Base-by-base conservation (phyloP, 2,113 vertebrate species). In the Mormoops blainvillei region DNA sequence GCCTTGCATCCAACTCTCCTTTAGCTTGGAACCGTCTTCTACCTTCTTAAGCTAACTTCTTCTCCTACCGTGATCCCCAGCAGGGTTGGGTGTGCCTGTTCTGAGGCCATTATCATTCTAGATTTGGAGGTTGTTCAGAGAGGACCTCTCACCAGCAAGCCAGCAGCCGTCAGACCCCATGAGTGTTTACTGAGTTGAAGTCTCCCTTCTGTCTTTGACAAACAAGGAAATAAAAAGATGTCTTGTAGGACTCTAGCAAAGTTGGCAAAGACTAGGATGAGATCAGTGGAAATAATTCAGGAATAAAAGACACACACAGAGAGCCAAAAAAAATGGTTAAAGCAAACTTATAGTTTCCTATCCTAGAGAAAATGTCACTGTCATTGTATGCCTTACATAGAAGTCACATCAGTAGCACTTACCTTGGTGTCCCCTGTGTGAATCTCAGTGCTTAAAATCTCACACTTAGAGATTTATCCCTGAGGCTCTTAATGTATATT, bases 181-280 rank as follows among this genome's bases (percentile, higher is more conserved):
- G 28, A 78, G n/a, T 77, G 11, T 33, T 63, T 73, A 89, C 71
- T 88, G 24, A 86, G 43, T 78, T 89, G 81, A 63, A 65, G 61
- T 92, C 16, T 83, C 41, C 86, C 71, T 68, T 95, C 41, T 77
- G 7, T 93, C 63, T 89, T 89, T 96, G 45, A 78, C 31, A 71
- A 58, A 76, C 20, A 76, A 71, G 38, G 15, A 77, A 83, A 74
- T 50, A 74, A 65, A 78, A 92, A 78, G 2, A 19, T 50, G 12
- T 78, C 58, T 77, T 63, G 1, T 14, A 71, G 52, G 36, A 63
- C 18, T 65, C 33, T 38, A 61, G 54, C 43, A 70, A 74, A 89
- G 50, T 50, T 67, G 65, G 63, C 38, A 78, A 91, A 95, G 38
- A 81, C 10, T 70, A n/a, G 41, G 48, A n/a, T 86, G 54, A 93